phyloP scores from a whole-genome alignment of 1,140 invertebrate genomes.

The Hyphantria cunea region DNA sequence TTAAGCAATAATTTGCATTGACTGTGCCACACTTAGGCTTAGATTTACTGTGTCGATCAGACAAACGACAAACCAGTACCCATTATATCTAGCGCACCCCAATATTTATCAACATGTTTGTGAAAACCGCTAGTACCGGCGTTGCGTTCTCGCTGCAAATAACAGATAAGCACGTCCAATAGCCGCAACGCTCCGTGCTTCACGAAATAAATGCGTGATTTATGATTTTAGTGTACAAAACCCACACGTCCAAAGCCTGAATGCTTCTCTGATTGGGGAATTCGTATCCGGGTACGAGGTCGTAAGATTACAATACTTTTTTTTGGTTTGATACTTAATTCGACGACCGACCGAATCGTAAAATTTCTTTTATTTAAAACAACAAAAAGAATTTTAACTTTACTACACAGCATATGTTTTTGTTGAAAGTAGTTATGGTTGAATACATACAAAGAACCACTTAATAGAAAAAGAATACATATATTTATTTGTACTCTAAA shows the following conservation, averaged over 20 bases:
- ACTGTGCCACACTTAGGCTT: slow-evolving; percentile 25
- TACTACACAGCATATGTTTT: too few species aligned
- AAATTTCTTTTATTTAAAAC: slow-evolving; percentile 20
- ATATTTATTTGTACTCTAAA: too few species aligned
- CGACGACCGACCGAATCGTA: slow-evolving; percentile 9
- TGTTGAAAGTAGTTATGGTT: too few species aligned
- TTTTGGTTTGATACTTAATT: too few species aligned
- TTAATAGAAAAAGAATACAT: too few species aligned
- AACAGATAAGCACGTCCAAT: slow-evolving; percentile 73
- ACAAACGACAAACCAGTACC: slow-evolving; percentile 18
- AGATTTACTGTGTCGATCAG: slow-evolving; percentile 28
- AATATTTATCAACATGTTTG: slow-evolving; percentile 74
- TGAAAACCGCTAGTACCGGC: slow-evolving; percentile 50
- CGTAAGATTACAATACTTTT: slow-evolving; percentile 26
- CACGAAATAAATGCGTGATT: slow-evolving; percentile 76
- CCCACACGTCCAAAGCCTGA: slow-evolving; percentile 26
- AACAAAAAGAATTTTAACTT: neutral
- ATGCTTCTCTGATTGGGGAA: slow-evolving; percentile 31
- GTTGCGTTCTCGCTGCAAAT: slow-evolving; percentile 63
- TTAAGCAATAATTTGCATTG: slow-evolving; percentile 30
- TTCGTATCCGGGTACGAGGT: slow-evolving; percentile 26
- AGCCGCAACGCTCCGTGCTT: slow-evolving; percentile 63
- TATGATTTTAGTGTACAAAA: slow-evolving; percentile 65
- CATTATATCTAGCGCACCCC: slow-evolving; percentile 23
- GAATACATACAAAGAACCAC: too few species aligned